phyloP scores from a whole-genome alignment of 2,113 vertebrate species.

The Haplochromis vanheusdeni region DNA sequence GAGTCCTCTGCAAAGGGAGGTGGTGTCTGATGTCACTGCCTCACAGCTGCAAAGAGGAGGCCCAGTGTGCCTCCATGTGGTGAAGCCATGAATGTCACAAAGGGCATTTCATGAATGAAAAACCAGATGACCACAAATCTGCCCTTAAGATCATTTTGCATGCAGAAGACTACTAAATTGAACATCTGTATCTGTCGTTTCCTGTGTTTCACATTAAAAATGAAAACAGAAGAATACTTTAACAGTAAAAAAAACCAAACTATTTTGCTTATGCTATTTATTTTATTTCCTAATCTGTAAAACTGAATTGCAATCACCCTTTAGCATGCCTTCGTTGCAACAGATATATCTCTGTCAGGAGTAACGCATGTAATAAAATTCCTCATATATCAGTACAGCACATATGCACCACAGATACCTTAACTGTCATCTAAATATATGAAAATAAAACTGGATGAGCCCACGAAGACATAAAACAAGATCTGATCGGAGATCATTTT shows the following conservation, averaged over 20 bases:
- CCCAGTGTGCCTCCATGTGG: slow-evolving; percentile 41
- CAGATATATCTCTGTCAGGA: background rate
- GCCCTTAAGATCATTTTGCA: background rate
- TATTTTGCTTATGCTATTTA: background rate
- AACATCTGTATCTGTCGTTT: background rate
- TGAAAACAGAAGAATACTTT: background rate
- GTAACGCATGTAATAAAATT: background rate
- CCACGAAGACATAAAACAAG: background rate
- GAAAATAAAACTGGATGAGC: background rate
- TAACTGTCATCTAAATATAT: background rate
- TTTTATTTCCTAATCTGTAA: background rate
- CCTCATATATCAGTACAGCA: background rate
- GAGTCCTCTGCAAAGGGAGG: slow-evolving; percentile 54
- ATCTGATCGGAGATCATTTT: background rate
- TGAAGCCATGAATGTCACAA: background rate
- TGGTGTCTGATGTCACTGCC: slow-evolving; percentile 12
- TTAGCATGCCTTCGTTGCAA: background rate
- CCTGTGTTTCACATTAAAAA: background rate
- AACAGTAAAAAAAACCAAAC: background rate
- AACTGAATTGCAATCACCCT: background rate
- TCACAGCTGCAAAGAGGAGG: background rate
- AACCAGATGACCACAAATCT: background rate
- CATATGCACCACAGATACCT: background rate
- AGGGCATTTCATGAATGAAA: slow-evolving; percentile 33
- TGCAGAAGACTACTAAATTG: background rate